These are phyloP conservation scores for Nothobranchius kuhntae DNA, from an alignment of 2,113 vertebrate species.

Conservation along the genomic window DNA sequence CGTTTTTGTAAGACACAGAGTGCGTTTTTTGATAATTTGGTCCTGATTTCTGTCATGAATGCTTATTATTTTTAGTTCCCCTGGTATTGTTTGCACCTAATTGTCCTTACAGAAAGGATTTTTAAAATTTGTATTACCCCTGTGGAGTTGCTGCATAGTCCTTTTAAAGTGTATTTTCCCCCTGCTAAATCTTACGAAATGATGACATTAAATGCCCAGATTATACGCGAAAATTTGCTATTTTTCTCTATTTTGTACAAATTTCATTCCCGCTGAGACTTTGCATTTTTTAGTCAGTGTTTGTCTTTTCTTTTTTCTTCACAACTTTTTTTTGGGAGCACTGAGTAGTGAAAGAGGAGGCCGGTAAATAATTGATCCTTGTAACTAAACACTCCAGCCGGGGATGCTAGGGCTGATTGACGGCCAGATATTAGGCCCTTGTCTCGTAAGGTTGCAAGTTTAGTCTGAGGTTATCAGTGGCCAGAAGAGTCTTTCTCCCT, in stretches of 20 bases:
- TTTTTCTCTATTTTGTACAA: constrained; percentile 23
- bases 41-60: neutral
- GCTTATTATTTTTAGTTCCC: neutral
- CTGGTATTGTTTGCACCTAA: neutral
- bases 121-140: neutral
- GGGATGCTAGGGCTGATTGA: constrained; percentile 82
- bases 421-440: constrained; percentile 82
- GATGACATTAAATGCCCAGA: neutral
- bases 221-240: neutral
- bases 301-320: constrained; percentile 52
- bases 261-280: constrained; percentile 14
- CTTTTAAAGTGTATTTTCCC: neutral
- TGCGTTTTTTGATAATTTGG: neutral
- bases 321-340: constrained; percentile 75
- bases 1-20: no score
- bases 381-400: constrained; percentile 84
- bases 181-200: neutral
- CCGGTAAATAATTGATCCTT: constrained; percentile 84
- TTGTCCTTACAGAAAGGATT: neutral
- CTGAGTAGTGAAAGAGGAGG: constrained; percentile 80
- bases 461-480: constrained; percentile 84
- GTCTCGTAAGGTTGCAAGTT: constrained; percentile 82
- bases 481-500: constrained; percentile 78
- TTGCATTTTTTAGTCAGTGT: constrained; percentile 9
- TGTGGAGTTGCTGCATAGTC: neutral